These are phyloP conservation scores for Atherinosoma microstoma DNA, from an alignment of 2,797 vertebrate species.

Conservation along the genomic window DNA sequence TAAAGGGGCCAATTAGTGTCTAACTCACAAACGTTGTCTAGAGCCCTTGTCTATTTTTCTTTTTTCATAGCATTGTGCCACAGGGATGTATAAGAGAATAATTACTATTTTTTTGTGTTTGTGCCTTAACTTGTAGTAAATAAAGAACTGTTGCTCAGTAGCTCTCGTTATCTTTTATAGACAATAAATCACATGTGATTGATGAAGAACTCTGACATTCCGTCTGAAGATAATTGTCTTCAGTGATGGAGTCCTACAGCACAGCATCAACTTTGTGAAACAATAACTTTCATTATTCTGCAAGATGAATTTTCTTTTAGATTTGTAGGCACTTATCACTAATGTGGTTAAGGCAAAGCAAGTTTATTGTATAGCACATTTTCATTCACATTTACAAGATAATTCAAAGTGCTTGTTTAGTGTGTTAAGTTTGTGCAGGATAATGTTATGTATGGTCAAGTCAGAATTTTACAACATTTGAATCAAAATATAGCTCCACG, in stretches of 20 bases:
- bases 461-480: neutral
- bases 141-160: constrained; percentile 1
- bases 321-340: neutral
- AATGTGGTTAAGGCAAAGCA: too few relatives aligned
- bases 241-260: neutral
- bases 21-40: constrained; percentile 44
- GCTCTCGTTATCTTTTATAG: constrained; percentile 18
- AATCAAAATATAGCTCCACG: neutral
- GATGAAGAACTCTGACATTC: constrained; percentile 18
- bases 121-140: constrained; percentile 23
- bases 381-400: too few relatives aligned
- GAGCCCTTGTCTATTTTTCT: constrained; percentile 60
- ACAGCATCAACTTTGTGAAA: neutral
- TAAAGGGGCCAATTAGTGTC: constrained; percentile 62
- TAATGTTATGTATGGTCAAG: neutral
- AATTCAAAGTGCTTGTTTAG: too few relatives aligned
- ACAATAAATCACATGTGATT: constrained; percentile 23
- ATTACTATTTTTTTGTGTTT: constrained; percentile 51
- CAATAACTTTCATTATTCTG: neutral
- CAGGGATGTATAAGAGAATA: constrained; percentile 39
- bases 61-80: constrained; percentile 28
- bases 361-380: too few relatives aligned
- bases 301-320: neutral
- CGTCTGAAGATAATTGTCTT: constrained; percentile 1
- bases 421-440: neutral